These are phyloP conservation scores for Standfussiana lucernea DNA, from an alignment of 2,888 invertebrate species.

Conservation along the genomic window DNA sequence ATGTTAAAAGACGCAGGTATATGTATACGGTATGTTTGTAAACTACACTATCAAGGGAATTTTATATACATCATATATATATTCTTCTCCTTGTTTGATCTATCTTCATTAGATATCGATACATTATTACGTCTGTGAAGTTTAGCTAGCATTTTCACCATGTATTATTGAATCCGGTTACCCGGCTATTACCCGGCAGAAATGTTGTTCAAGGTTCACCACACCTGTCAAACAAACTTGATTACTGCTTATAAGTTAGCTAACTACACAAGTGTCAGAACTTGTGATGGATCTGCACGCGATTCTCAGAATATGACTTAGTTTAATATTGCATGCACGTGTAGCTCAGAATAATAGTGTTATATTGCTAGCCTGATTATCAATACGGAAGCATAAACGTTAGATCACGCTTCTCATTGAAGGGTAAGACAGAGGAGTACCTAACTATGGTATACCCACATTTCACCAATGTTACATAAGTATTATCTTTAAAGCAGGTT, in stretches of 20 bases:
- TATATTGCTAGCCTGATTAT: neutral
- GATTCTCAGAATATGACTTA: neutral
- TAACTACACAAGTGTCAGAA: conserved; percentile 8
- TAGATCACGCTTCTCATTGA: neutral
- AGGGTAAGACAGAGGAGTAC: too few relatives aligned
- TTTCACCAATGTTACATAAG: too few relatives aligned
- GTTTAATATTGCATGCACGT: conserved; percentile 6
- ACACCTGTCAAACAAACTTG: neutral
- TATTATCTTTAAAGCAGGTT: too few relatives aligned
- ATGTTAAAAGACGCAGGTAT: too few relatives aligned
- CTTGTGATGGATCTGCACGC: conserved; percentile 31
- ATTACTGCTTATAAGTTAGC: neutral
- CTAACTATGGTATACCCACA: too few relatives aligned
- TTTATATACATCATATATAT: too few relatives aligned
- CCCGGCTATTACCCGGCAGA: neutral
- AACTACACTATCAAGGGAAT: too few relatives aligned
- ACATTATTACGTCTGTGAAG: neutral
- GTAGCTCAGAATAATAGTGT: conserved; percentile 1
- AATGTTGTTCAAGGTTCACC: neutral
- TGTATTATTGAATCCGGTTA: neutral
- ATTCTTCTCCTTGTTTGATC: neutral
- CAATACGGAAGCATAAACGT: neutral
- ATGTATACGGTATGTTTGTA: too few relatives aligned
- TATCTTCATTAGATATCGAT: neutral
- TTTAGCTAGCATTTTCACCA: neutral